Base-by-base conservation (phyloP, 2,797 vertebrate species). In the Helicolenus hilgendorfi region DNA sequence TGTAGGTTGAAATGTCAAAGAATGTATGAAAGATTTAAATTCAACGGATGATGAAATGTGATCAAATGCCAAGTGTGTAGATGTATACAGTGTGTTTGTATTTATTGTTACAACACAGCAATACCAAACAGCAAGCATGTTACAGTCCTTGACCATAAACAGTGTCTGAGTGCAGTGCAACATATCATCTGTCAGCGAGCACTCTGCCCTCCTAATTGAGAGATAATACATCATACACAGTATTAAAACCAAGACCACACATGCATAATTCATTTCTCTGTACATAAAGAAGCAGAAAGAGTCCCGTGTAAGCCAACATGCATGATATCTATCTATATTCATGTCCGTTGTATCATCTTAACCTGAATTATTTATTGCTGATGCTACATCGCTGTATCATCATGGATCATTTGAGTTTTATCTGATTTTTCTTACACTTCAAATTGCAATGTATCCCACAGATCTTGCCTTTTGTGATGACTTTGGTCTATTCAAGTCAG, bases 181-280 rank as follows among this genome's bases (percentile, higher is more conserved):
- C n/a, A 72, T 27, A 69, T 80, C 5, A 7, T 62, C 33, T 33
- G 15, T 77, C 49, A 87, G 68, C 6, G 15, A 60, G 83, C 64
- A 80, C 69, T 85, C 68, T 76, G 27, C n/a, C n/a, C 27, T n/a
- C 24, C 27, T 71, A 20, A 56, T 18, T 31, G 38, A 72, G 53
- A 76, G 70, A 79, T 67, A 71, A 77, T 79, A 62, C 59, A 83
- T 80, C 35, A 84, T 67, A 69, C 26, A 13, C 45, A 24, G 41
- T 14, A 55, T 60, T 59, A 18, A 55, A 59, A 67, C 29, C 26
- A 79, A 55, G 38, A 49, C 18, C 41, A 72, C 59, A 33, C 73
- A 72, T 78, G 35, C 59, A 63, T 26, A 67, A 79, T 85, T 22
- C 9, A 89, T 71, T 27, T 69, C 49, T 38, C 36, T 22, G 11